These are phyloP conservation scores for Lophius americanus DNA, from an alignment of 2,797 vertebrate species.

Conservation along the genomic window DNA sequence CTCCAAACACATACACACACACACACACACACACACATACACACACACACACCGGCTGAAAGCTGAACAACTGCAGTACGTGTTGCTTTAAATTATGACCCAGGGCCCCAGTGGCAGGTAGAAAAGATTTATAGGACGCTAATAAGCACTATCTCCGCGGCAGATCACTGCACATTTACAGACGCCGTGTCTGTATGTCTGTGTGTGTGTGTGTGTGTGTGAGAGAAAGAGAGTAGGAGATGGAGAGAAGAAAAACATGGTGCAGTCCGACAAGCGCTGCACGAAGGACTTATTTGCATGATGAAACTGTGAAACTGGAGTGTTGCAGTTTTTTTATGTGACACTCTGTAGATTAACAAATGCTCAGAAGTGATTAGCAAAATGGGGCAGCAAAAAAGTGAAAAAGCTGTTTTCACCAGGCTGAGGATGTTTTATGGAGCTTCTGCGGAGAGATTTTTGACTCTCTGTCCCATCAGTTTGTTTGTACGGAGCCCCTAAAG, in stretches of 20 bases:
- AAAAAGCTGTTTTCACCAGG: too few relatives aligned
- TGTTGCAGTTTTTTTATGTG: too few relatives aligned
- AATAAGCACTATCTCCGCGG: conserved; percentile 68
- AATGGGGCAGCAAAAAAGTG: too few relatives aligned
- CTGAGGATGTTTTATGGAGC: too few relatives aligned
- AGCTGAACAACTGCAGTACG: conserved; percentile 43
- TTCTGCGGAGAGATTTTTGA: too few relatives aligned
- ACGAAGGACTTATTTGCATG: not conserved
- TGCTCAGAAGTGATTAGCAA: too few relatives aligned
- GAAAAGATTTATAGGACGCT: conserved; percentile 71
- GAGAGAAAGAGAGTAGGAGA: not conserved
- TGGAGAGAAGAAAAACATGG: not conserved
- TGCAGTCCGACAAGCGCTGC: not conserved
- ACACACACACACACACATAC: too few relatives aligned
- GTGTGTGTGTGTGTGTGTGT: conserved; percentile 11
- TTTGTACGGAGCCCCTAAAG: too few relatives aligned
- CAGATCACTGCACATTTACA: conserved; percentile 47
- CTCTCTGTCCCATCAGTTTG: too few relatives aligned
- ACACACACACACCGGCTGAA: conserved; percentile 5
- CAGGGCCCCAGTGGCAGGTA: conserved; percentile 50
- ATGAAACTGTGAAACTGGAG: too few relatives aligned
- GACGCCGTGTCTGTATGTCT: conserved; percentile 24
- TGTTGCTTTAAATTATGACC: conserved; percentile 58
- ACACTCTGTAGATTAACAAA: too few relatives aligned
- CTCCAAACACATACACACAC: not conserved